Evolutionary conservation across 2,888 invertebrate genomes (phyloP), one percentile per base, ranked within the genome.

Genomic region (Noctua janthe): DNA sequence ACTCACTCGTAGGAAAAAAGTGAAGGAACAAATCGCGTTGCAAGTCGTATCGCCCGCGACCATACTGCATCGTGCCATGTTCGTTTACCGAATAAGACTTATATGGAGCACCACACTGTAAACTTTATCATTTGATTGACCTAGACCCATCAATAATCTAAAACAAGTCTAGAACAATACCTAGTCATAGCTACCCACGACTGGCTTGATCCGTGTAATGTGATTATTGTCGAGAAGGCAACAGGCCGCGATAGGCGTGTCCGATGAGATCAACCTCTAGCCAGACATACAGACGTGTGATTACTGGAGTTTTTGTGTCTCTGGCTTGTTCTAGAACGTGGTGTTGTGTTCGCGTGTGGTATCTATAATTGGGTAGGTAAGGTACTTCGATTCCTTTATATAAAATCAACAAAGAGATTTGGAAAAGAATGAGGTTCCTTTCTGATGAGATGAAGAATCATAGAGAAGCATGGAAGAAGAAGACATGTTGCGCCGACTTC

Each of bases 221-320:
- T 64, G 75, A 76, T 80, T 67, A 78, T 49, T 35, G 77, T 29
- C 35, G 71, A 54, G 29, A 64, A 5, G n/a, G 8, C n/a, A 39
- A 20, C 66, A 66, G n/a, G 59, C 10, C 59, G 51, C 64, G 74
- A 80, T 74, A 80, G 82, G 81, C 88, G 91, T 84, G 77, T 72
- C 91, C 56, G 77, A 89, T 88, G 47, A 71, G 56, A 84, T 86
- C 77, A 81, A 71, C 59, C 66, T 59, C 51, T 67, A 77, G 64
- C 35, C 76, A 64, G 67, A 51, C 83, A 29, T 10, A 35, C 87
- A 78, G 47, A 77, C 71, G 29, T 56, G 20, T 69, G 35, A 86
- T 82, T 86, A 82, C 23, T 15, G 1, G 11, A 69, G 76, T 86
- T 88, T 85, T 77, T 74, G 51, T 74, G 75, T 56, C 80, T 10